A percentile compares a stretch with the other conserved stretches of the same genome.
Evolutionary conservation across 2,113 vertebrate genomes (phyloP).

Genomic region (Isurus oxyrinchus): DNA sequence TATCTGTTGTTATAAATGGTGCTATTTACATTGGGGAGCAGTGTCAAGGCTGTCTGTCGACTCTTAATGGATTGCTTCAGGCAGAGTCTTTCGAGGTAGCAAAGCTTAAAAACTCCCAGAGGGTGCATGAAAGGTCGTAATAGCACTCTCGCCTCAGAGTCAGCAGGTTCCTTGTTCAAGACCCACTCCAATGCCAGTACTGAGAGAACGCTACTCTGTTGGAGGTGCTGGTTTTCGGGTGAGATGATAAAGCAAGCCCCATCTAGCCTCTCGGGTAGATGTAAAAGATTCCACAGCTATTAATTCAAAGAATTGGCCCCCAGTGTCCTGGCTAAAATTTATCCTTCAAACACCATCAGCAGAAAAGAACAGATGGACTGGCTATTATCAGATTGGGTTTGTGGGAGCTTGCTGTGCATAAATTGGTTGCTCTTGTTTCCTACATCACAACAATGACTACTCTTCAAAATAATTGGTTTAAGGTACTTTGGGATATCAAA

Average conservation of each 20-base stretch:
- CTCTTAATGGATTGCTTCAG: background rate
- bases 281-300: background rate
- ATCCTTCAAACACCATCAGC: background rate
- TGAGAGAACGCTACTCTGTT: background rate
- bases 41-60: background rate
- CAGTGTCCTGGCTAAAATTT: background rate
- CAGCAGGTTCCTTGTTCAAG: background rate
- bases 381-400: background rate
- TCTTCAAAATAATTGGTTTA: background rate
- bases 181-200: background rate
- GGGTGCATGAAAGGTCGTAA: background rate
- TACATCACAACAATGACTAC: background rate
- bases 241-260: background rate
- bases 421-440: background rate
- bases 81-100: background rate
- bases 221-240: background rate
- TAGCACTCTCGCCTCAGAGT: background rate
- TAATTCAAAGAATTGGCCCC: background rate
- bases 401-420: background rate
- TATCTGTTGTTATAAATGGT: background rate
- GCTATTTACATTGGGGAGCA: background rate
- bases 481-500: background rate
- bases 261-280: background rate
- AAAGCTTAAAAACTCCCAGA: background rate
- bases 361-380: background rate